A percentile compares a stretch with the other conserved stretches of the same genome.
Evolutionary conservation across 2,113 vertebrate species (phyloP).

Genomic region (Arvicanthis niloticus): DNA sequence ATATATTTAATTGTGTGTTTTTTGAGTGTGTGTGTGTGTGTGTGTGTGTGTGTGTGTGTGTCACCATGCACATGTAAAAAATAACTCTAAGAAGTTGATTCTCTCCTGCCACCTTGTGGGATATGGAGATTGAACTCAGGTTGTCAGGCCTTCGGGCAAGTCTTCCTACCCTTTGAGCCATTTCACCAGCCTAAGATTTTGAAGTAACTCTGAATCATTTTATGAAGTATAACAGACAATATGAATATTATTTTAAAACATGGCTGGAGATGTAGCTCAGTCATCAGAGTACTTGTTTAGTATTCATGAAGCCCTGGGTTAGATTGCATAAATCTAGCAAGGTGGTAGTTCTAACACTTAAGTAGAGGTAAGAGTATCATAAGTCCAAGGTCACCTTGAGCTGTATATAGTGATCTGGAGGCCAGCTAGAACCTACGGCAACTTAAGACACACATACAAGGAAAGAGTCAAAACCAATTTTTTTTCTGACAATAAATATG

Average conservation of each 20-base stretch:
- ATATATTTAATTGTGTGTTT: background rate
- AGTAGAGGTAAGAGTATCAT: background rate
- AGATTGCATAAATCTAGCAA: background rate
- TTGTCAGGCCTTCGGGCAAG: background rate
- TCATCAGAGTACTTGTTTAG: background rate
- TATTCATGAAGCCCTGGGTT: background rate
- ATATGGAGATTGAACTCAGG: background rate
- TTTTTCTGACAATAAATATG: slow-evolving; percentile 35
- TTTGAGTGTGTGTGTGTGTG: background rate
- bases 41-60: background rate
- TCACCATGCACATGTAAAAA: background rate
- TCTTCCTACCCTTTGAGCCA: background rate
- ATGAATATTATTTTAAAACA: background rate
- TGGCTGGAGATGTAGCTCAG: background rate
- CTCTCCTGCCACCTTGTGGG: background rate
- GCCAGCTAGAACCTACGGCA: background rate
- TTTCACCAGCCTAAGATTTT: background rate
- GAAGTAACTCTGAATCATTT: background rate
- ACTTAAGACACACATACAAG: background rate
- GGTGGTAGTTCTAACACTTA: background rate
- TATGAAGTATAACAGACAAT: background rate
- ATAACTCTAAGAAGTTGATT: background rate
- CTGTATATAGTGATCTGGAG: background rate
- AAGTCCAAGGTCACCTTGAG: background rate
- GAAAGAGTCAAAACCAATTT: background rate